Conservation (phyloP, 1,140 invertebrate species). For the Zelostemma sp. region DNA sequence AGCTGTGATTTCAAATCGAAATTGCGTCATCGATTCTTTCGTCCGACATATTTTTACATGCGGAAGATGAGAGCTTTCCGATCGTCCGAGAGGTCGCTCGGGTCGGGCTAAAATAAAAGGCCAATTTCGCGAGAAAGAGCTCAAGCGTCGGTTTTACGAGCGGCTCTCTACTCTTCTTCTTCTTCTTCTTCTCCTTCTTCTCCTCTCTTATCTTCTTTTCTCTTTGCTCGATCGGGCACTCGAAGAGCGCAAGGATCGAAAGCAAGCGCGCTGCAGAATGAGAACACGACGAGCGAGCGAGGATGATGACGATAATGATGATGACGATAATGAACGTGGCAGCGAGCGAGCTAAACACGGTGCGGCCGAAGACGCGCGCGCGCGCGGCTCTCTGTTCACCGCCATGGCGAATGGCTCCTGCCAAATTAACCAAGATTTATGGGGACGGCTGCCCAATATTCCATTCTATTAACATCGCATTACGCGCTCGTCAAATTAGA, state of each 20-base stretch:
- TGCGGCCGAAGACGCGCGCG: slow-evolving; percentile 20
- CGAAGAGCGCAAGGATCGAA: slow-evolving; percentile 22
- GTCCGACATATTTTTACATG: not conserved
- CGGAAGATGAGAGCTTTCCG: slow-evolving; percentile 15
- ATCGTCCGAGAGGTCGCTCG: slow-evolving; percentile 38
- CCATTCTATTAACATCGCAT: slow-evolving; percentile 69
- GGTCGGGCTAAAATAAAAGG: slow-evolving; percentile 49
- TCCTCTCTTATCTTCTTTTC: too few species aligned
- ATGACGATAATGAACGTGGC: slow-evolving; percentile 26
- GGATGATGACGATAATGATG: slow-evolving; percentile 24
- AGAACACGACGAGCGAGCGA: slow-evolving; percentile 12
- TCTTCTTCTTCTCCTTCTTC: too few species aligned
- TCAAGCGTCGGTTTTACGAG: slow-evolving; percentile 44
- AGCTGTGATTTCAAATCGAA: too few species aligned
- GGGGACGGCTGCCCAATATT: slow-evolving; percentile 56
- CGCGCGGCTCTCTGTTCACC: slow-evolving; percentile 43
- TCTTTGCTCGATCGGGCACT: slow-evolving; percentile 11
- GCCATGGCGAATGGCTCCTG: slow-evolving; percentile 53
- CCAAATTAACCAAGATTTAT: slow-evolving; percentile 69
- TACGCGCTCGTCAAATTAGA: slow-evolving; percentile 64
- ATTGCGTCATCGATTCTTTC: too few species aligned
- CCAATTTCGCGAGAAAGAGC: slow-evolving; percentile 41
- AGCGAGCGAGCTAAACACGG: slow-evolving; percentile 16
- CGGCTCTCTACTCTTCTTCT: slow-evolving; percentile 21
- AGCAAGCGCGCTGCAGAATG: slow-evolving; percentile 21